A percentile compares a stretch with the other conserved stretches of the same genome.
Evolutionary conservation across 2,888 invertebrate species (phyloP).

Genomic region (Pristionchus japonicus): DNA sequence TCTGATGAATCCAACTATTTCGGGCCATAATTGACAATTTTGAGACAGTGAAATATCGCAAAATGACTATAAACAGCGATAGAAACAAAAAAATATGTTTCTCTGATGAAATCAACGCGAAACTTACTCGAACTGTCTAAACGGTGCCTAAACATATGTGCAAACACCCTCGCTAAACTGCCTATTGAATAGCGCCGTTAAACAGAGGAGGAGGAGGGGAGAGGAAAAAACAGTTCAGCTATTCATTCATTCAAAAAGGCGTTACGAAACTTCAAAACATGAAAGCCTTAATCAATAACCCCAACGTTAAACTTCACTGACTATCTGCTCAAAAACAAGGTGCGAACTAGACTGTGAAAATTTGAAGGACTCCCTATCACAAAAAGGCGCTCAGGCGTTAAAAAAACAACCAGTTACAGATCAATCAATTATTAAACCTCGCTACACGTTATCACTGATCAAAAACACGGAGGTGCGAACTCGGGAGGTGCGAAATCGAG

Average conservation of each 20-base stretch:
- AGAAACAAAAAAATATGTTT: not conserved
- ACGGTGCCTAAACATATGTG: conserved; percentile 16
- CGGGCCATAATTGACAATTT: not conserved
- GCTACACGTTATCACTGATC: not conserved
- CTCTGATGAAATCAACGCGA: not conserved
- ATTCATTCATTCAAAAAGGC: not conserved
- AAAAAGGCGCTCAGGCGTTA: no score
- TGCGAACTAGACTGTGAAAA: no score
- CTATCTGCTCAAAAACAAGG: not conserved
- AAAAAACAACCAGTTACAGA: no score
- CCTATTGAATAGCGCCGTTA: not conserved
- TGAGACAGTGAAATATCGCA: not conserved
- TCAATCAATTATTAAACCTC: no score
- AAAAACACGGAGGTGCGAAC: conserved; percentile 16
- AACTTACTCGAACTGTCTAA: not conserved
- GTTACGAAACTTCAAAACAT: not conserved
- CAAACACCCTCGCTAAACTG: not conserved
- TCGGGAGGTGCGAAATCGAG: not conserved
- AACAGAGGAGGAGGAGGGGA: not conserved
- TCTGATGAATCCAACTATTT: not conserved
- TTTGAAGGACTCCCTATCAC: no score
- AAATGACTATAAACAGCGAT: not conserved
- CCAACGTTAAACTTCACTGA: not conserved
- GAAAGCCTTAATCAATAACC: not conserved
- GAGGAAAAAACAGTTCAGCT: not conserved